Conservation (phyloP, 1,140 invertebrate genomes). For the Trinorchestia longiramus region DNA sequence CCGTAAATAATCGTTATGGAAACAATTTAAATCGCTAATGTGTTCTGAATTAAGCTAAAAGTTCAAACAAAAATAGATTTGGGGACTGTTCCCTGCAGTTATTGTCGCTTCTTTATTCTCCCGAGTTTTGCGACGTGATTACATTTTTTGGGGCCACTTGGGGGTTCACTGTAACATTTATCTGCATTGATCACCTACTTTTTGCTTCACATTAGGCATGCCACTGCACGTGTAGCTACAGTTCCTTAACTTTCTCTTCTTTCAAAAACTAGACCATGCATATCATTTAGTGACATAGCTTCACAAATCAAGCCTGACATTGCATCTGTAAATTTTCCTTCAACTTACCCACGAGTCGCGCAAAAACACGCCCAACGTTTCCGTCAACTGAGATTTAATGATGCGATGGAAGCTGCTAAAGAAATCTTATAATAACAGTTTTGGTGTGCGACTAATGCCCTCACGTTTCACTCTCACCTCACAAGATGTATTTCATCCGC, state of each 20-base stretch:
- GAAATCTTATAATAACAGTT: not conserved
- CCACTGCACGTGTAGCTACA: not conserved
- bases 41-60: no score
- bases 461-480: not conserved
- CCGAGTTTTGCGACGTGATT: not conserved
- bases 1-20: no score
- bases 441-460: not conserved
- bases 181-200: not conserved
- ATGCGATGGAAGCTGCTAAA: not conserved
- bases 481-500: not conserved
- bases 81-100: not conserved
- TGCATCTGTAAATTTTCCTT: not conserved
- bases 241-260: not conserved
- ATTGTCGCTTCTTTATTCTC: not conserved
- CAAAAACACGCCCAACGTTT: not conserved
- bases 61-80: not conserved
- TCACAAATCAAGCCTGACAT: not conserved
- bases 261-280: not conserved
- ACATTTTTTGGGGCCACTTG: not conserved
- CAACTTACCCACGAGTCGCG: not conserved
- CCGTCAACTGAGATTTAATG: not conserved
- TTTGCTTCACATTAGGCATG: not conserved
- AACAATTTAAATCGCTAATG: no score
- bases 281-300: not conserved
- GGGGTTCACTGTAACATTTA: not conserved